phyloP scores from a whole-genome alignment of 1,140 invertebrate genomes.

The Portunus trituberculatus region DNA sequence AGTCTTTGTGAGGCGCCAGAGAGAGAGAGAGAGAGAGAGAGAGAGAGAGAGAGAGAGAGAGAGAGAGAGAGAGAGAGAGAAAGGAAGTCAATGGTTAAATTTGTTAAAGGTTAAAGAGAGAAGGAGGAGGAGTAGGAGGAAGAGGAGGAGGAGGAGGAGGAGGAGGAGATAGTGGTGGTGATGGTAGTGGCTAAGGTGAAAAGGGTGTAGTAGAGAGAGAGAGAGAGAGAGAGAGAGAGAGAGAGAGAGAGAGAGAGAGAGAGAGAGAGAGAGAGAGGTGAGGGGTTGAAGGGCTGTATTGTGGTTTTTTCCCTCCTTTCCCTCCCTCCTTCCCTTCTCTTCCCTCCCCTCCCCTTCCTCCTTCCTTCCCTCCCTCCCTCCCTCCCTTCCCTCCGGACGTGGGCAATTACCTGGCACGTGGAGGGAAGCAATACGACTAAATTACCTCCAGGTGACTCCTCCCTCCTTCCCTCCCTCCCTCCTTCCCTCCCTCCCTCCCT shows the following conservation, averaged over 20 bases:
- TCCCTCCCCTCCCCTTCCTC: not conserved
- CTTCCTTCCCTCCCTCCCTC: not conserved
- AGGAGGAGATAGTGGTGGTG: too few relatives aligned
- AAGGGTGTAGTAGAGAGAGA: too few relatives aligned
- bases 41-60: too few relatives aligned
- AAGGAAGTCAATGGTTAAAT: too few relatives aligned
- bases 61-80: too few relatives aligned
- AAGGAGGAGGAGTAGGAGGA: too few relatives aligned
- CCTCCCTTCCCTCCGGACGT: not conserved
- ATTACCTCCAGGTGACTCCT: not conserved
- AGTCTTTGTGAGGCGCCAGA: too few relatives aligned
- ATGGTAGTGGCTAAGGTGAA: too few relatives aligned
- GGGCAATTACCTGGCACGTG: not conserved
- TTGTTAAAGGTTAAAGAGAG: too few relatives aligned
- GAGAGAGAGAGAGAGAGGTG: not conserved
- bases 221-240: constrained; percentile 17
- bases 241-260: constrained; percentile 20
- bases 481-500: not conserved
- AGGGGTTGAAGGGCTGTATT: not conserved
- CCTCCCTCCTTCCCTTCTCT: not conserved
- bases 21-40: too few relatives aligned
- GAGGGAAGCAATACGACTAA: not conserved
- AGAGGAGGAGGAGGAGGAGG: too few relatives aligned
- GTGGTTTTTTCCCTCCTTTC: not conserved
- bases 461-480: not conserved